These are phyloP conservation scores for Anastrepha ludens DNA, from an alignment of 1,140 invertebrate genomes.

Conservation along the genomic window DNA sequence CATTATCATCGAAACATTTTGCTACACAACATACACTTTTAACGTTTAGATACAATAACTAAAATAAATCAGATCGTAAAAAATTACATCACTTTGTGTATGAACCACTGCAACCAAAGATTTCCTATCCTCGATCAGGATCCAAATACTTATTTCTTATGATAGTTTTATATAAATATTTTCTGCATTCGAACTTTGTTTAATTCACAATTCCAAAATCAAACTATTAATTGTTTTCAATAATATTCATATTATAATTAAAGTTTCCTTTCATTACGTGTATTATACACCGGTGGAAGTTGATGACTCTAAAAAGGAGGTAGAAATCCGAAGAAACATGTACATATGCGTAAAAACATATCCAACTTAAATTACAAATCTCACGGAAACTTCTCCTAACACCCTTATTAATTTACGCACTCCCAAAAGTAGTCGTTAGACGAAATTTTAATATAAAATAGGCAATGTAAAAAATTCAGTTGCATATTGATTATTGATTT, in stretches of 20 bases:
- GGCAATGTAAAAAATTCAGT: conserved; percentile 40
- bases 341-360: too few relatives aligned
- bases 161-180: neutral
- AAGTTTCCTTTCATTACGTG: too few relatives aligned
- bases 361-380: too few relatives aligned
- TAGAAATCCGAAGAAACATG: too few relatives aligned
- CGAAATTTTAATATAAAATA: neutral
- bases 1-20: neutral
- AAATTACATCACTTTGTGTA: neutral
- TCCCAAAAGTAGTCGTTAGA: conserved; percentile 7
- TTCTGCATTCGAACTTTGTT: neutral
- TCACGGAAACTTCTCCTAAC: too few relatives aligned
- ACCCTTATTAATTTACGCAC: neutral
- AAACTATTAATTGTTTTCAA: too few relatives aligned
- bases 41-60: neutral
- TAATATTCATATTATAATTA: too few relatives aligned
- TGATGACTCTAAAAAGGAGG: too few relatives aligned
- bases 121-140: too few relatives aligned
- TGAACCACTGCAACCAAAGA: neutral
- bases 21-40: neutral
- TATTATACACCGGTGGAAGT: too few relatives aligned
- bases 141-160: neutral
- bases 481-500: conserved; percentile 51
- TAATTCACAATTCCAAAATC: too few relatives aligned
- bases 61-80: neutral